These are phyloP conservation scores for Rhadinocentrus ornatus DNA, from an alignment of 2,797 vertebrate species.

Conservation along the genomic window DNA sequence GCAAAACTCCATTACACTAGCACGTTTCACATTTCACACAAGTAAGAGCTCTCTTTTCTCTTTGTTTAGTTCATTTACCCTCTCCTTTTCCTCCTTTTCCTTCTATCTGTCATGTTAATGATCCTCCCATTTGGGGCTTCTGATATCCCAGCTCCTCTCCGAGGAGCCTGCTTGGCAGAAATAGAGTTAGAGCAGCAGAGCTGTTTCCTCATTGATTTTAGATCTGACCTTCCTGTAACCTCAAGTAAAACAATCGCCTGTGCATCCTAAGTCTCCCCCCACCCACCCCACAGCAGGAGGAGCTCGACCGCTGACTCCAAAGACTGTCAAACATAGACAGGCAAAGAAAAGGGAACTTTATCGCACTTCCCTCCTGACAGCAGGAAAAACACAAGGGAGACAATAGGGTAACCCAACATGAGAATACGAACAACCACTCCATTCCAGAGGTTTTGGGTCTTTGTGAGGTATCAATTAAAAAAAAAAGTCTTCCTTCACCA, in stretches of 20 bases:
- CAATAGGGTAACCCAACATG: slow-evolving; percentile 55
- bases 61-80: slow-evolving; percentile 21
- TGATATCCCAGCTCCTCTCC: slow-evolving; percentile 72
- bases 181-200: slow-evolving; percentile 76
- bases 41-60: slow-evolving; percentile 41
- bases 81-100: slow-evolving; percentile 40
- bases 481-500: slow-evolving; percentile 22
- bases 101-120: slow-evolving; percentile 68
- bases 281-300: slow-evolving; percentile 37
- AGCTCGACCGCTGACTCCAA: slow-evolving; percentile 19
- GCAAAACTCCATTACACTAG: slow-evolving; percentile 66
- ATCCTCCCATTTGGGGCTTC: slow-evolving; percentile 72
- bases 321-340: slow-evolving; percentile 65
- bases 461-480: slow-evolving; percentile 5
- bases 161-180: slow-evolving; percentile 74
- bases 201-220: slow-evolving; percentile 85
- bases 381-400: slow-evolving; percentile 56
- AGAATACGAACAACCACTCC: slow-evolving; percentile 33
- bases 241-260: slow-evolving; percentile 80
- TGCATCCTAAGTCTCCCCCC: slow-evolving; percentile 38
- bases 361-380: slow-evolving; percentile 71
- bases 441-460: slow-evolving; percentile 43
- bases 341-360: slow-evolving; percentile 67
- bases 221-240: slow-evolving; percentile 86
- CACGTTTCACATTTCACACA: slow-evolving; percentile 66